Conservation (phyloP, 2,113 vertebrate genomes). For the Nansenia antarctica region DNA sequence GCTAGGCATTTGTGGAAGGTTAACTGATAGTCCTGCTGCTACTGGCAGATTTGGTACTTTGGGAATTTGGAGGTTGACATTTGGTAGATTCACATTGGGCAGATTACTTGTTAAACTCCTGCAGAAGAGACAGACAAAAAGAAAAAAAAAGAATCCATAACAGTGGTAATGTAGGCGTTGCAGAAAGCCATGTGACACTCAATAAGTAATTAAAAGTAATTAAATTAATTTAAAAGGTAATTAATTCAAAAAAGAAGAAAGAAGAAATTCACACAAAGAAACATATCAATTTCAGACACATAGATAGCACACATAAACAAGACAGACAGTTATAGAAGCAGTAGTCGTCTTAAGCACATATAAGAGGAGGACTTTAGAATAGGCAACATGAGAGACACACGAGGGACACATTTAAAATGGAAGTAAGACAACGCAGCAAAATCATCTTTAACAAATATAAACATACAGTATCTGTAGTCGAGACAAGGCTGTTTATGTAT, state of each 20-base stretch:
- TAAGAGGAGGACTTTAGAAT: constrained; percentile 42
- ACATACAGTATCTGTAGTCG: neutral
- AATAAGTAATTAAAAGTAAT: constrained; percentile 62
- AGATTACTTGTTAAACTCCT: constrained; percentile 99
- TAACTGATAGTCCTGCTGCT: constrained; percentile 93
- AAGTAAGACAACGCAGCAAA: constrained; percentile 36
- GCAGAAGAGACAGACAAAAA: constrained; percentile 99
- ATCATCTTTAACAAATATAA: constrained; percentile 13
- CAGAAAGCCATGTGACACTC: constrained; percentile 89
- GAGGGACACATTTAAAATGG: constrained; percentile 45
- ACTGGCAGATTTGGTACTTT: constrained; percentile 99
- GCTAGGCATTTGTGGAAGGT: constrained; percentile 99
- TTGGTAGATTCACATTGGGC: constrained; percentile 99
- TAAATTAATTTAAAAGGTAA: constrained; percentile 62
- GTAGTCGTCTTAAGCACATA: constrained; percentile 19
- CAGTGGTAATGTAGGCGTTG: constrained; percentile 93
- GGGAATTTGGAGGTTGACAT: constrained; percentile 99
- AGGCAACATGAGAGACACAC: too few species aligned
- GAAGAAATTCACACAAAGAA: constrained; percentile 46
- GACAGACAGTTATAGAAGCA: constrained; percentile 22
- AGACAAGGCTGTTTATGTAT: neutral
- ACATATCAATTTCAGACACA: constrained; percentile 30
- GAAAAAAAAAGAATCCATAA: constrained; percentile 98
- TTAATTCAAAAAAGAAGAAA: constrained; percentile 52
- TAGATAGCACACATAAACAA: constrained; percentile 46